Conservation (phyloP, 1,140 invertebrate species). For the Atta colombica region DNA sequence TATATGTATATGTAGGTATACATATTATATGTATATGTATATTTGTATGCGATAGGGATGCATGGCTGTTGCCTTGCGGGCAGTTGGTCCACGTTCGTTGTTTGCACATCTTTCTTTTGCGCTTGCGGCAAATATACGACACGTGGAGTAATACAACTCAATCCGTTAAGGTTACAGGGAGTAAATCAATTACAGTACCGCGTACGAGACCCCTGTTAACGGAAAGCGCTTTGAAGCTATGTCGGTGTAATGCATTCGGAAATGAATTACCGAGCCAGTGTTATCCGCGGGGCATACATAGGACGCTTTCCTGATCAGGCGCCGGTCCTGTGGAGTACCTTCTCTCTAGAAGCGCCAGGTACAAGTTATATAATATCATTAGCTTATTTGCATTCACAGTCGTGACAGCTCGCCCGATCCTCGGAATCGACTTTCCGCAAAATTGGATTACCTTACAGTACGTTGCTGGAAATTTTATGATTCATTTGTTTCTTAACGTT, state of each 20-base stretch:
- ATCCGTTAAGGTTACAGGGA: constrained; percentile 61
- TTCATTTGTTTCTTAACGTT: constrained; percentile 33
- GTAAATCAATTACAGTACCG: constrained; percentile 56
- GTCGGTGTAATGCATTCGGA: constrained; percentile 57
- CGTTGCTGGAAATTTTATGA: constrained; percentile 43
- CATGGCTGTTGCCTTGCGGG: neutral
- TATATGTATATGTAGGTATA: neutral
- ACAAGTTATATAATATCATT: constrained; percentile 54
- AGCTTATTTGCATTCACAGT: constrained; percentile 55
- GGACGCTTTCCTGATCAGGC: constrained; percentile 45
- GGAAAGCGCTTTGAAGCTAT: constrained; percentile 52
- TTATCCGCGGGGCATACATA: constrained; percentile 44
- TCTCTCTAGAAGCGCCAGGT: constrained; percentile 27
- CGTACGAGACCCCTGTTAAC: constrained; percentile 56
- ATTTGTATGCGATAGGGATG: neutral
- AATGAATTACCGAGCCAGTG: constrained; percentile 43
- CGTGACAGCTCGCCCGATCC: constrained; percentile 48
- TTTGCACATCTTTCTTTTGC: constrained; percentile 58
- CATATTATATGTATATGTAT: too few species aligned
- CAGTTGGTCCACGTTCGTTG: constrained; percentile 48
- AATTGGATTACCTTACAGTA: constrained; percentile 47
- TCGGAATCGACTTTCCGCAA: constrained; percentile 50
- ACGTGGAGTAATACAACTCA: constrained; percentile 48
- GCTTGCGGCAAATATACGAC: constrained; percentile 5
- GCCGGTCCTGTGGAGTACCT: constrained; percentile 1